Percentiles rank a stretch among this genome's conserved stretches.
phyloP scores from a whole-genome alignment of 2,113 vertebrate genomes.

The Parus major region DNA sequence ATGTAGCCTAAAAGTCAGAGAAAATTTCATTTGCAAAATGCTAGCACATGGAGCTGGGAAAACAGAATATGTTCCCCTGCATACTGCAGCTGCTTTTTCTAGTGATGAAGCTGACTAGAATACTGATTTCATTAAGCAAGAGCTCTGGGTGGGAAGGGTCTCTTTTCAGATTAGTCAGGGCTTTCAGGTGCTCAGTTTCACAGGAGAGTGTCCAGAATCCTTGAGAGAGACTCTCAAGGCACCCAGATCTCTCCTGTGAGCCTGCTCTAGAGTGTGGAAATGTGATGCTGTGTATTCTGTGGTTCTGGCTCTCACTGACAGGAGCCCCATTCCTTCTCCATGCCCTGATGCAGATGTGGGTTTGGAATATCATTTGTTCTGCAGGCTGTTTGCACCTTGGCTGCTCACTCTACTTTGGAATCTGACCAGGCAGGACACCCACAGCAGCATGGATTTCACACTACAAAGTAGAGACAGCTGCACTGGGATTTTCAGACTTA shows the following conservation, averaged over 20 bases:
- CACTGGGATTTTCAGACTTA: neutral
- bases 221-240: rapidly evolving
- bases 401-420: neutral
- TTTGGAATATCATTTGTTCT: neutral
- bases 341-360: neutral
- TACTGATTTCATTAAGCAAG: neutral
- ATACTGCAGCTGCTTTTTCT: conserved; percentile 24
- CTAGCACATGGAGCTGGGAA: neutral
- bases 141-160: neutral
- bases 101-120: conserved; percentile 11
- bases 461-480: neutral
- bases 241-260: neutral
- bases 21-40: neutral
- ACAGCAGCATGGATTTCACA: neutral
- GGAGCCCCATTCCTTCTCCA: neutral
- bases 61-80: neutral
- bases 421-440: neutral
- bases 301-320: neutral
- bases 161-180: neutral
- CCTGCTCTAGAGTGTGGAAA: neutral
- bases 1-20: neutral
- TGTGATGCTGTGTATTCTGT: rapidly evolving
- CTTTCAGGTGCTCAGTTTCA: neutral
- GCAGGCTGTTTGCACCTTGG: rapidly evolving
- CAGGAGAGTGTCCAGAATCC: neutral